Percentiles rank a stretch among this genome's conserved stretches.
phyloP scores from a whole-genome alignment of 1,140 invertebrate species.

The Drosophila lacertosa region DNA sequence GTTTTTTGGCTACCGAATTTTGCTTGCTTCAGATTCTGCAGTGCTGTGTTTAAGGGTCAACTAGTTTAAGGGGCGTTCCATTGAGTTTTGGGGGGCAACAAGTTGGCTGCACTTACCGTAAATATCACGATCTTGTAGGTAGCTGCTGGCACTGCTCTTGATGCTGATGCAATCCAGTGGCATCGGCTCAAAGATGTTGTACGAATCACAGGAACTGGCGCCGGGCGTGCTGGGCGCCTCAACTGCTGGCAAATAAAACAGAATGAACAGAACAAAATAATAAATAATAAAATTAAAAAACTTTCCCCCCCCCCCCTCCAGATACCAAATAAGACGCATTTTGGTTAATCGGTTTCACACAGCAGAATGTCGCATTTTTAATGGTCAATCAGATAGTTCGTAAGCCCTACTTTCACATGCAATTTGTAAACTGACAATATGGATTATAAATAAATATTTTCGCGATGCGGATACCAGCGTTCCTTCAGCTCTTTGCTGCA shows the following conservation, averaged over 20 bases:
- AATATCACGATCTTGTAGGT: conserved; percentile 64
- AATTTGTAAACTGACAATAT: not conserved
- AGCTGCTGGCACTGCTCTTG: conserved; percentile 71
- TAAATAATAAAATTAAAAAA: not conserved
- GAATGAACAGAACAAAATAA: conserved; percentile 21
- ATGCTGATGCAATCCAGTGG: conserved; percentile 70
- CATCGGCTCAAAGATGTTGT: conserved; percentile 66
- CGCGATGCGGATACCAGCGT: not conserved
- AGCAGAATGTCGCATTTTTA: not conserved
- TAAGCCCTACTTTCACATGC: not conserved
- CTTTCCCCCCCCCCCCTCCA: not conserved
- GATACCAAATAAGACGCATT: not conserved
- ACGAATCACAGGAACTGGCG: conserved; percentile 63
- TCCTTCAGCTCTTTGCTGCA: conserved; percentile 34
- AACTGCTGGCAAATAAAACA: conserved; percentile 6
- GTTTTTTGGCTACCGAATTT: conserved; percentile 29
- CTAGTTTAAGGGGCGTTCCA: conserved; percentile 68
- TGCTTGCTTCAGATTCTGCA: conserved; percentile 71
- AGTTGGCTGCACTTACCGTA: conserved; percentile 50
- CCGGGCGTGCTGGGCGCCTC: conserved; percentile 49
- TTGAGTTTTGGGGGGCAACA: conserved; percentile 5
- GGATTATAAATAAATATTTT: not conserved
- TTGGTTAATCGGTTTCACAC: not conserved
- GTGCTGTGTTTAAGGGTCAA: conserved; percentile 74
- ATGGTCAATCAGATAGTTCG: not conserved